A percentile compares a stretch with the other conserved stretches of the same genome.
Evolutionary conservation across 2,888 invertebrate species (phyloP).

Genomic region (Fragum fragum): DNA sequence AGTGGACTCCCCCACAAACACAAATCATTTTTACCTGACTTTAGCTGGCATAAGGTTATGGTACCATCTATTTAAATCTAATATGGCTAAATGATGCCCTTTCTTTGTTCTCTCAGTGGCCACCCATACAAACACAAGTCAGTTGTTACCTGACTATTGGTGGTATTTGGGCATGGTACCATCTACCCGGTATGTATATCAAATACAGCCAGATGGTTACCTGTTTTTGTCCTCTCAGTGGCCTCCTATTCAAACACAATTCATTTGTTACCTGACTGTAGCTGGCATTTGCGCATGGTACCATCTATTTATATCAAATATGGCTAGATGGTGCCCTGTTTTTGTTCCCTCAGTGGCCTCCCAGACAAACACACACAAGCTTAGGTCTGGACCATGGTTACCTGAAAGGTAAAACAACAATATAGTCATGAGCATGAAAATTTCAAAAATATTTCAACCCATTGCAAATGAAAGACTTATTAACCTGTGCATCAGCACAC

Average conservation of each 20-base stretch:
- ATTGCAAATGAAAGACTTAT: no score
- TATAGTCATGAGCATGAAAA: no score
- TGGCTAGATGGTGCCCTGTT: constrained; percentile 86
- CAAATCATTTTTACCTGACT: neutral
- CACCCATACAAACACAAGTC: no score
- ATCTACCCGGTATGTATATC: constrained; percentile 91
- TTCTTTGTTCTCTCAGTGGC: neutral
- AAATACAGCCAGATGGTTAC: constrained; percentile 89
- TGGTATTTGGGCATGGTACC: constrained; percentile 98
- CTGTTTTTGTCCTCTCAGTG: constrained; percentile 87
- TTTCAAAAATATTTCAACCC: no score
- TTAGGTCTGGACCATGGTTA: constrained; percentile 81
- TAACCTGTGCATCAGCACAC: no score
- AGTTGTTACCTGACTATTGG: constrained; percentile 81
- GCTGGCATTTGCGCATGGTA: constrained; percentile 96
- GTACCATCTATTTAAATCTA: no score
- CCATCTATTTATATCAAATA: constrained; percentile 98
- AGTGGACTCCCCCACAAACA: no score
- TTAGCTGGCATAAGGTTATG: neutral
- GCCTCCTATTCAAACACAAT: constrained; percentile 66
- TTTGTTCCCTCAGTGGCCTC: constrained; percentile 89
- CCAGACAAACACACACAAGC: constrained; percentile 91
- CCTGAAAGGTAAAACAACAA: constrained; percentile 59
- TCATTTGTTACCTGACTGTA: constrained; percentile 72
- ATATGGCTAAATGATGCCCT: neutral